Base-by-base conservation (phyloP, 2,113 vertebrate species). In the Struthio camelus region DNA sequence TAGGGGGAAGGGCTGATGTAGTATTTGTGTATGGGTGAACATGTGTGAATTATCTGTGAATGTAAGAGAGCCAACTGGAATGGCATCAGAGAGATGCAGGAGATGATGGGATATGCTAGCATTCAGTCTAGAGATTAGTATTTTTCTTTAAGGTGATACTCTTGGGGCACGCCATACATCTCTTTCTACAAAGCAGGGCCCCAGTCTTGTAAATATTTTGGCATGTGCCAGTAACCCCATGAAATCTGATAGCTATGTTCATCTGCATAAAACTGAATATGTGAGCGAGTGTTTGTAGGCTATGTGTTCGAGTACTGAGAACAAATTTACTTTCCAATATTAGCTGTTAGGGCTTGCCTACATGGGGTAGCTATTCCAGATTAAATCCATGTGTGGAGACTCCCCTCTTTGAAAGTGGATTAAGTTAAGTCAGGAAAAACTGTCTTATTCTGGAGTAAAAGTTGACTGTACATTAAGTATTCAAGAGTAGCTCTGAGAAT, bases 31-130 rank as follows among this genome's bases (percentile, higher is more conserved):
- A 6, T 69, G 56, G 61, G 51, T 22, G 72, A 94, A 80, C 76
- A 64, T 23, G 16, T 94, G 90, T 89, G 82, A 87, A 40, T 95
- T 93, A 80, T 87, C 89, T 72, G n/a, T 22, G 70, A 85, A 82
- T 44, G 51, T 0, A 0, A 77, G 66, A 70, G 78, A 54, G 80
- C 59, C 86, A 90, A 54, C 56, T 62, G 81, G 78, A 90, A 75
- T 59, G 38, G 58, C 54, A 30, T 85, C 80, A 58, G 66, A 67
- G 79, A 61, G 40, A 44, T 80, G 87, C 48, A 54, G 79, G 78
- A 38, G 51, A 44, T 72, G 66, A 54, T 56, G 67, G 77, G 66
- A 56, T 81, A n/a, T 75, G 25, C 53, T 19, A 66, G 75, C 61
- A 48, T 64, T 85, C 76, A 56, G 5, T 36, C 28, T 5, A 1